phyloP scores from a whole-genome alignment of 2,113 vertebrate species.

The Pygathrix nemaeus region DNA sequence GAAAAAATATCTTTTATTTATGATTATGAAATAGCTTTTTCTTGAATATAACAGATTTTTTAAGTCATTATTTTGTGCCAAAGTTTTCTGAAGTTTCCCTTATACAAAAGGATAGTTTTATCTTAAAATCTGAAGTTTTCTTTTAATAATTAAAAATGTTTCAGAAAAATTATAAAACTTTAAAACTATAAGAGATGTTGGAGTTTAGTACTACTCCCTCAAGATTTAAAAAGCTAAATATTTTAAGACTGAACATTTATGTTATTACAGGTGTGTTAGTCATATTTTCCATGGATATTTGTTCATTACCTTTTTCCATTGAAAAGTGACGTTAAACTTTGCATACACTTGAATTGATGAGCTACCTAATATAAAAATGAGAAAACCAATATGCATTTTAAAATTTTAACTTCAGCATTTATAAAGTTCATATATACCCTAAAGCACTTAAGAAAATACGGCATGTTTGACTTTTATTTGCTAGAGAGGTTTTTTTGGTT shows the following conservation, averaged over 20 bases:
- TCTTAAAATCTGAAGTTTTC: slow-evolving; percentile 62
- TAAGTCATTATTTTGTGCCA: slow-evolving; percentile 79
- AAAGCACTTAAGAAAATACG: neutral
- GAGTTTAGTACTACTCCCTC: neutral
- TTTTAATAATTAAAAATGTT: slow-evolving; percentile 43
- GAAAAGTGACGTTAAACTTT: neutral
- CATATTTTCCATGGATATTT: slow-evolving; percentile 42
- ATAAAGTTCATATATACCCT: slow-evolving; percentile 8
- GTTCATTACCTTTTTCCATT: slow-evolving; percentile 20
- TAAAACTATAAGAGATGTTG: neutral
- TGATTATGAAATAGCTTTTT: slow-evolving; percentile 72
- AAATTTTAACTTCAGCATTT: slow-evolving; percentile 52
- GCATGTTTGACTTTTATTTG: neutral
- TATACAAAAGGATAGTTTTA: slow-evolving; percentile 34
- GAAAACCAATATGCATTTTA: slow-evolving; percentile 21
- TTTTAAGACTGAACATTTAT: slow-evolving; percentile 10
- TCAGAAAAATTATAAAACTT: slow-evolving; percentile 32
- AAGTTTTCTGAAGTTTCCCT: slow-evolving; percentile 56
- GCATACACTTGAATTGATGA: slow-evolving; percentile 21
- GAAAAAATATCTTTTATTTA: slow-evolving; percentile 66
- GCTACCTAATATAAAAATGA: slow-evolving; percentile 36
- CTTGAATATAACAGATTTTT: slow-evolving; percentile 60
- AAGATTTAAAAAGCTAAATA: slow-evolving; percentile 20
- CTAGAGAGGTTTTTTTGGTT: slow-evolving; percentile 9
- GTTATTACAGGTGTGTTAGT: neutral